Conservation (phyloP, 2,113 vertebrate species). For the Sapajus apella region DNA sequence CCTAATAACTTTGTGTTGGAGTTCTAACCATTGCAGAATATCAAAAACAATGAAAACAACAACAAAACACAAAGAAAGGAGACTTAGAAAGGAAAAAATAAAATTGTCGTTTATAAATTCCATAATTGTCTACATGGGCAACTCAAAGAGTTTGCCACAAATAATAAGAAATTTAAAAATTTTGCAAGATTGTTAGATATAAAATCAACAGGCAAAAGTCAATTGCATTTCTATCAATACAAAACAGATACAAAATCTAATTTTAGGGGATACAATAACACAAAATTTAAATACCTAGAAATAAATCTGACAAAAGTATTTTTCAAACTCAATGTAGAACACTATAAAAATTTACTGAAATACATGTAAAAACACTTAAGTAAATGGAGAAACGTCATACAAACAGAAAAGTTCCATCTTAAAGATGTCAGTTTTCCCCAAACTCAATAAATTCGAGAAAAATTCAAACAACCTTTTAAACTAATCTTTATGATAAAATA, state of each 20-base stretch:
- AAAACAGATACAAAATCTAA: background rate
- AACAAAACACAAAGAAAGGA: background rate
- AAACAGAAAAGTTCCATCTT: background rate
- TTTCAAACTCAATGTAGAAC: background rate
- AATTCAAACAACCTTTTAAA: background rate
- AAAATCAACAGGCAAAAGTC: background rate
- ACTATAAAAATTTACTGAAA: background rate
- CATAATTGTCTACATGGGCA: background rate
- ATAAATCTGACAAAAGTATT: slow-evolving; percentile 17
- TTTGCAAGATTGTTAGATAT: background rate
- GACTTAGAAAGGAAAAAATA: background rate
- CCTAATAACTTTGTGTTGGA: background rate
- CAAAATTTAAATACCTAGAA: background rate
- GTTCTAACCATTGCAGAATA: background rate
- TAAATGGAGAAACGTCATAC: background rate
- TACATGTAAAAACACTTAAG: background rate
- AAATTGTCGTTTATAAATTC: background rate
- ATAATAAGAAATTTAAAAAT: background rate
- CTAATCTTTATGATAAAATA: no score
- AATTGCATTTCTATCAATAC: background rate
- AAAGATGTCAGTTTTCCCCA: background rate
- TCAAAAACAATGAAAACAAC: background rate
- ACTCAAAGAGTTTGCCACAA: background rate
- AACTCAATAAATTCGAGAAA: background rate
- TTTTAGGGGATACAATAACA: background rate